These are phyloP conservation scores for Bombus superbus DNA, from an alignment of 1,140 invertebrate species.

Conservation along the genomic window DNA sequence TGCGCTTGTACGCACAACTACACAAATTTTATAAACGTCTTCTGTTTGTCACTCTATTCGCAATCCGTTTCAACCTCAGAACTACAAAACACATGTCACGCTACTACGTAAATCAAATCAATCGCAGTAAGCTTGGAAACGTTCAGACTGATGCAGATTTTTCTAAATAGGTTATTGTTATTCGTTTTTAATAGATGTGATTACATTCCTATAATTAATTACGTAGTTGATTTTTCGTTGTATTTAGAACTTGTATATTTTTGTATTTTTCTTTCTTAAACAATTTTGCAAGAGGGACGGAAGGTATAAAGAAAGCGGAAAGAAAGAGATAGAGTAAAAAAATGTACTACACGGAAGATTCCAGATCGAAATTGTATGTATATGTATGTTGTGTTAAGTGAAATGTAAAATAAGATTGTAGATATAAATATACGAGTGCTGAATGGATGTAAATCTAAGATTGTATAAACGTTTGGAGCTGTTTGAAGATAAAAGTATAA, in stretches of 20 bases:
- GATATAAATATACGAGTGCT: not conserved
- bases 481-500: no score
- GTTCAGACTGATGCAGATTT: not conserved
- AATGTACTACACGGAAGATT: constrained; percentile 6
- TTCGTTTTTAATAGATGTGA: not conserved
- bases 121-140: not conserved
- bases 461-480: not conserved
- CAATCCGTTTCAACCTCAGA: constrained; percentile 36
- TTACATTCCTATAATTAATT: not conserved
- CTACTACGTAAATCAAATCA: constrained; percentile 61
- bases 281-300: constrained; percentile 3
- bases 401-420: not conserved
- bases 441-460: not conserved
- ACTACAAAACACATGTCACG: constrained; percentile 68
- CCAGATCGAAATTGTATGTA: not conserved
- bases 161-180: not conserved
- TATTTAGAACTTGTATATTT: not conserved
- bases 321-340: not conserved
- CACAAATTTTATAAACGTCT: constrained; percentile 20
- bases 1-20: not conserved
- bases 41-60: constrained; percentile 59
- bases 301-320: not conserved
- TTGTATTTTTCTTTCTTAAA: not conserved
- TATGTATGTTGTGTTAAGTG: no score
- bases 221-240: constrained; percentile 12